Base-by-base conservation (phyloP, 1,140 invertebrate genomes). In the Lineus longissimus region DNA sequence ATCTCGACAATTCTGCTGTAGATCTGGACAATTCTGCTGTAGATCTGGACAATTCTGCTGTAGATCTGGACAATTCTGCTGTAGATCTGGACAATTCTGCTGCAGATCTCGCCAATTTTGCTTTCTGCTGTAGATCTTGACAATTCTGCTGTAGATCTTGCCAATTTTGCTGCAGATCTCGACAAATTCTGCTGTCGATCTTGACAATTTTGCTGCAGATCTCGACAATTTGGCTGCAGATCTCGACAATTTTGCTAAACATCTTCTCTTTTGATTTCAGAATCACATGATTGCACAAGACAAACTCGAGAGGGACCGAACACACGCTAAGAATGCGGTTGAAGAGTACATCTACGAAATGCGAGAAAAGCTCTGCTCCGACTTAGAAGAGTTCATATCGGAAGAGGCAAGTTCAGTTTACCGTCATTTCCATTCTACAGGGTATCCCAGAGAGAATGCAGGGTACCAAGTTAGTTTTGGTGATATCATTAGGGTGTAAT, bases 261-360 rank as follows among this genome's bases (percentile, higher is more conserved):
- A 27, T 6, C n/a, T 29, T 55, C 31, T 19, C 40, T 27, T 61
- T 55, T 36, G 47, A 55, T 59, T 62, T 19, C 64, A 92, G 89
- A 85, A 86, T 66, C 89, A 92, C 80, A 93, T 96, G 92, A 88
- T 92, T 61, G 87, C 88, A 29, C 87, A 89, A 69, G 95, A 98
- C 80, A 87, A 87, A 66, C 89, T 93, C 74, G 96, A 98, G 81
- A 97, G 96, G 72, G 94, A 97, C 77, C 86, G 94, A 56, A 88
- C 92, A 19, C 95, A 98, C 81, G 93, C 92, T 0, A 91, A 95
- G 72, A 99, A 99, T 83, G 91, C 93, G 2, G 85, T 99, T 0
- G 97, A 99, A 81, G 97, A 99, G 82, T 99, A 97, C 76, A 92
- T 99, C 19, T 99, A 99, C 78, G 95, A 98, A 69, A 86, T 97